phyloP scores from a whole-genome alignment of 1,140 invertebrate species.

The Bombus huntii region DNA sequence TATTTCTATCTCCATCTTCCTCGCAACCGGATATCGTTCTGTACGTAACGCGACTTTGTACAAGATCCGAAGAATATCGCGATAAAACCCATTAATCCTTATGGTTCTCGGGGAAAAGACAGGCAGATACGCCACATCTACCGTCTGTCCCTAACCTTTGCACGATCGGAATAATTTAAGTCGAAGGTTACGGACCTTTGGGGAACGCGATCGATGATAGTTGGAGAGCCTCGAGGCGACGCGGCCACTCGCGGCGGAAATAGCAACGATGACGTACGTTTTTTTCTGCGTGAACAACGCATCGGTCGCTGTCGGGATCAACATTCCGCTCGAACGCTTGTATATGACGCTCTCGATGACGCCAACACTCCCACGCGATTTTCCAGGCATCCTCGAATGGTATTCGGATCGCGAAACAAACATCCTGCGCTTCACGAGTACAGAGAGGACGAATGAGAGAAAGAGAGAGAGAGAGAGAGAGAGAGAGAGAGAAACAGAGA shows the following conservation, averaged over 20 bases:
- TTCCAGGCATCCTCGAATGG: slow-evolving; percentile 40
- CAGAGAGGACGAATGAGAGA: neutral
- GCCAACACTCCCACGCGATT: slow-evolving; percentile 39
- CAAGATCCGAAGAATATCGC: neutral
- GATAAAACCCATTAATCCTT: neutral
- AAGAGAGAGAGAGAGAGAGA: neutral
- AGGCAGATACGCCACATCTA: neutral
- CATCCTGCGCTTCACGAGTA: slow-evolving; percentile 37
- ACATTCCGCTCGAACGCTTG: slow-evolving; percentile 10
- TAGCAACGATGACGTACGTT: slow-evolving; percentile 59
- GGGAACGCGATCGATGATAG: slow-evolving; percentile 26
- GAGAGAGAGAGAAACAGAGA: neutral
- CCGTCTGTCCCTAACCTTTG: neutral
- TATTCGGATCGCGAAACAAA: slow-evolving; percentile 53
- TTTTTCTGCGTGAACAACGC: slow-evolving; percentile 32
- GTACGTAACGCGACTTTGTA: neutral
- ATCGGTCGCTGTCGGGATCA: slow-evolving; percentile 13
- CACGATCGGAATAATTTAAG: slow-evolving; percentile 34
- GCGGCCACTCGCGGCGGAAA: slow-evolving; percentile 19
- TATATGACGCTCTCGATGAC: slow-evolving; percentile 40
- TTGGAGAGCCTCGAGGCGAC: neutral
- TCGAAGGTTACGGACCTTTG: slow-evolving; percentile 42
- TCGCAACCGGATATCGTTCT: neutral
- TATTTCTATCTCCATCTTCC: neutral
- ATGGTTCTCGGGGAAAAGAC: neutral